Evolutionary conservation across 1,140 invertebrate genomes (phyloP), one percentile per base, ranked within the genome.

Genomic region (Heliothis virescens): DNA sequence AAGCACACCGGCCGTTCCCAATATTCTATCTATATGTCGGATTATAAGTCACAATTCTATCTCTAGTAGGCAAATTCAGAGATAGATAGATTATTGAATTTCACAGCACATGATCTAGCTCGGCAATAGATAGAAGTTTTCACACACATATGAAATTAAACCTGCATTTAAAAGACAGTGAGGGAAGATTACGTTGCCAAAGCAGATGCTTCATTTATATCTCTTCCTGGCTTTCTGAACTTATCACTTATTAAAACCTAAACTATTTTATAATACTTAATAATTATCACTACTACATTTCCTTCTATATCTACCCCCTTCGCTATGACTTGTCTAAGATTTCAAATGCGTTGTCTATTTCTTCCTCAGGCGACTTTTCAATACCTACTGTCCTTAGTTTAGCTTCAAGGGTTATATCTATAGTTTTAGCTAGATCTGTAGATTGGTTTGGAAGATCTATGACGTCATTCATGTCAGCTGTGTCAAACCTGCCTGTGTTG

Each of bases 261-360:
- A 13, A 53, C 52, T 53, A 53, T 53, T 16, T 63, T n/a, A n/a
- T 34, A 63, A 63, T 69, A 69, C 47, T 26, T 26, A 52, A 15
- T 29, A 53, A 29, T 67, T 67, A 48, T 47, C 13, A 47, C 15
- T 41, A 41, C 12, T 4, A 0, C 9, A 16, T 26, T 41, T 15
- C 12, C 15, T 29, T 12, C 21, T 29, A 3, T 9, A 57, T 12
- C 4, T 16, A 9, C 13, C 16, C 16, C 29, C 26, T 15, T 55
- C 41, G 77, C 82, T 91, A 91, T 79, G 86, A 86, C 72, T 92
- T 94, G 48, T 94, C 91, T n/a, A 95, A 89, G 53, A 93, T 88
- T 80, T 92, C 87, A 63, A 95, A 95, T 1, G 92, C 93, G 21
- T 79, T 90, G 74, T 95, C 94, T 63, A 95, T 95, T 86, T 95